Percentiles rank a stretch among this genome's conserved stretches.
Evolutionary conservation across 2,888 invertebrate genomes (phyloP).

Genomic region (Synergus laeviventris): DNA sequence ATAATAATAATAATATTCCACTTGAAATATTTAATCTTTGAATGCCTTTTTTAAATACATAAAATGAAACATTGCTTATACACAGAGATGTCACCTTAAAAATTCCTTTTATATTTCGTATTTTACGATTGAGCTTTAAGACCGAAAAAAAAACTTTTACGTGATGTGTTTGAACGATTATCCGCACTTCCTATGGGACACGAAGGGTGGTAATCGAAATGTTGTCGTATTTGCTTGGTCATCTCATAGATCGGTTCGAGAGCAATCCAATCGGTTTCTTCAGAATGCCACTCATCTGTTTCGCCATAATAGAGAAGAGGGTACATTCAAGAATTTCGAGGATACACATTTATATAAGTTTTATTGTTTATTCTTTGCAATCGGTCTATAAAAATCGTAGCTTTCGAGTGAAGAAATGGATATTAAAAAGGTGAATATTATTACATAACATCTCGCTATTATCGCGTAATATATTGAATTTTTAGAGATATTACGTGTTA

Average conservation of each 20-base stretch:
- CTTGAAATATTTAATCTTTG: too few species aligned
- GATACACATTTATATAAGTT: constrained; percentile 12
- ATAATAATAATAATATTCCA: too few species aligned
- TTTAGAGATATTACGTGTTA: too few species aligned
- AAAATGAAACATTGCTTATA: too few species aligned
- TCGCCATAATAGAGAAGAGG: constrained; percentile 23
- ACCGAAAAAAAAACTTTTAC: neutral
- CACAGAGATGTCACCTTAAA: neutral
- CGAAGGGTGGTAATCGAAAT: constrained; percentile 16
- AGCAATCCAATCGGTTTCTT: constrained; percentile 36
- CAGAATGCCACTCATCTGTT: constrained; percentile 37
- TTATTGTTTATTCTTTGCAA: neutral
- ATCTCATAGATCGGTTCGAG: constrained; percentile 43
- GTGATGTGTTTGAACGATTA: neutral
- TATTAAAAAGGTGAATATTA: too few species aligned
- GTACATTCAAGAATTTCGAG: neutral
- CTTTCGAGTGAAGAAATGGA: too few species aligned
- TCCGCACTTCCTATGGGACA: neutral
- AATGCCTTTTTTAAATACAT: too few species aligned
- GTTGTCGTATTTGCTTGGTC: constrained; percentile 20
- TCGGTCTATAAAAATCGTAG: neutral
- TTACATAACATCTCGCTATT: too few species aligned
- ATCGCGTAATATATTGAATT: too few species aligned
- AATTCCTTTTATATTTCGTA: neutral
- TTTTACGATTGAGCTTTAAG: neutral